Evolutionary conservation across 2,888 invertebrate genomes (phyloP).

Genomic region (Strigamia crassipes): DNA sequence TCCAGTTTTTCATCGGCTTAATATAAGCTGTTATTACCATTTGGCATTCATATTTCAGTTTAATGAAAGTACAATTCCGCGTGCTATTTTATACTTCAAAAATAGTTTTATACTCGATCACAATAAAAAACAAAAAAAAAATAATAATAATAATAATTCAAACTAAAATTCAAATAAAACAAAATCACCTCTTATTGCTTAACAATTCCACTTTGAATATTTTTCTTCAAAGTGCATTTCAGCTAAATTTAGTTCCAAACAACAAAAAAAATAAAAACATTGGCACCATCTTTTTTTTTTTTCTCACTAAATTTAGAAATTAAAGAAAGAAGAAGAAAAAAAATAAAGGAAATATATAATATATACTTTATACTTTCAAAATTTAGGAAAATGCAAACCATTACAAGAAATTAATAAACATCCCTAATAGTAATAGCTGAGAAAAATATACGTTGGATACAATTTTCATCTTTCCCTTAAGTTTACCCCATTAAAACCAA

Average conservation of each 20-base stretch:
- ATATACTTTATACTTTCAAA: too few relatives aligned
- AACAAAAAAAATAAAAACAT: neutral
- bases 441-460: neutral
- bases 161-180: too few relatives aligned
- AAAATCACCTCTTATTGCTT: neutral
- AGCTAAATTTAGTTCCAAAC: neutral
- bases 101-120: neutral
- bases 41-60: neutral
- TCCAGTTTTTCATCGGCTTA: neutral
- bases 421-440: neutral
- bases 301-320: neutral
- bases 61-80: conserved; percentile 13
- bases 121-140: neutral
- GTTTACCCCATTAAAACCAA: neutral
- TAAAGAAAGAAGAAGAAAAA: too few relatives aligned
- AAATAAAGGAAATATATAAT: too few relatives aligned
- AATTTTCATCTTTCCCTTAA: neutral
- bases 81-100: neutral
- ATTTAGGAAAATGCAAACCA: neutral
- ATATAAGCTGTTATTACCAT: conserved; percentile 24
- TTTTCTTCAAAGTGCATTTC: neutral
- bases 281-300: neutral
- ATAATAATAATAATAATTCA: too few relatives aligned
- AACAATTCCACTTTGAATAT: neutral
- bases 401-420: neutral